Percentiles rank a stretch among this genome's conserved stretches.
Conservation (phyloP, 2,888 invertebrate species). For the Mesorhabditis spiculigera region DNA sequence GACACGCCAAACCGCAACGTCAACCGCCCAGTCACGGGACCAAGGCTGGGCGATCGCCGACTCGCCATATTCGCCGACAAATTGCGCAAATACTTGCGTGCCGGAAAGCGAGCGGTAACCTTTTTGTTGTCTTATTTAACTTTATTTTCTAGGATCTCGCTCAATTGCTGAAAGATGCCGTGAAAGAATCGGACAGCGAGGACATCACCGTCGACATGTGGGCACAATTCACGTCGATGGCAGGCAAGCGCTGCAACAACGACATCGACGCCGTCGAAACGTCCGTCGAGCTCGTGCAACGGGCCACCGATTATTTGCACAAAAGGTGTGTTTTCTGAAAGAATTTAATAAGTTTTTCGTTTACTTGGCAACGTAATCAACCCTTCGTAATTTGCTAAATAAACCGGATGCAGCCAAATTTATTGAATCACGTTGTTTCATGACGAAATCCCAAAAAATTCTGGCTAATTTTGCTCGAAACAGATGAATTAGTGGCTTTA, state of each 20-base stretch:
- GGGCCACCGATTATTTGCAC: not conserved
- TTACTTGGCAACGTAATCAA: too few relatives aligned
- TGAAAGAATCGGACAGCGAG: conserved; percentile 30
- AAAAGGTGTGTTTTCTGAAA: conserved; percentile 7
- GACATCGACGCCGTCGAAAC: not conserved
- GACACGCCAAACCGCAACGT: too few relatives aligned
- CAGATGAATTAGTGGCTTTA: too few relatives aligned
- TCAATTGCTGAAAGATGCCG: conserved; percentile 29
- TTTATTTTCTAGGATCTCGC: conserved; percentile 15
- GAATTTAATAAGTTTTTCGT: too few relatives aligned
- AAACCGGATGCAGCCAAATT: too few relatives aligned
- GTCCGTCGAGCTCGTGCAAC: not conserved
- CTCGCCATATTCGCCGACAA: conserved; percentile 37
- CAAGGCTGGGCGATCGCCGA: conserved; percentile 14
- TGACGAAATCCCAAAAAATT: too few relatives aligned
- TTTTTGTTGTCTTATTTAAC: conserved; percentile 4
- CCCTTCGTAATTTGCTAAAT: too few relatives aligned
- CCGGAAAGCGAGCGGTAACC: conserved; percentile 15
- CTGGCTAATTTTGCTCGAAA: too few relatives aligned
- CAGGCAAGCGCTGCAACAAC: conserved; percentile 7
- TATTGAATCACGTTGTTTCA: too few relatives aligned
- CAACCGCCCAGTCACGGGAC: too few relatives aligned
- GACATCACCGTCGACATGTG: conserved; percentile 25
- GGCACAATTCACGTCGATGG: conserved; percentile 26
- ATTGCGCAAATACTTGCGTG: conserved; percentile 30